Conservation (phyloP, 2,113 vertebrate genomes). For the Oenanthe oenanthe region DNA sequence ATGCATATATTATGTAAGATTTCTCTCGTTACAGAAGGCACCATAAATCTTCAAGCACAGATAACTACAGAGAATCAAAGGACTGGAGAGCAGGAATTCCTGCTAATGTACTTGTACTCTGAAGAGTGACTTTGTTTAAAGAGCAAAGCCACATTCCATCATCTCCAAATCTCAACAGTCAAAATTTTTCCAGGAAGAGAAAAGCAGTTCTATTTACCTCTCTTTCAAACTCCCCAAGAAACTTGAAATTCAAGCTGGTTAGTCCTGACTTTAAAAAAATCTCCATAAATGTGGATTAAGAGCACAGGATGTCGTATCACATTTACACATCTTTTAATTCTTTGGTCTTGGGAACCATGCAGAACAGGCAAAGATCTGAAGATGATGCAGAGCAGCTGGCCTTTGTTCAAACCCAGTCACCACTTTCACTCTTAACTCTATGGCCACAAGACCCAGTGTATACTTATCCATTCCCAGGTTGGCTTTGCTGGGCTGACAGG, state of each 20-base stretch:
- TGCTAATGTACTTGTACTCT: neutral
- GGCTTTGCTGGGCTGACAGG: neutral
- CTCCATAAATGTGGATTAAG: neutral
- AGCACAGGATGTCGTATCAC: neutral
- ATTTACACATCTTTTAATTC: neutral
- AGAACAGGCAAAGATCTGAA: neutral
- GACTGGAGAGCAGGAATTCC: neutral
- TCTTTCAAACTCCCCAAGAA: neutral
- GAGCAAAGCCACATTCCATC: conserved; percentile 4
- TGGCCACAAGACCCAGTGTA: neutral
- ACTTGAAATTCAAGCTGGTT: neutral
- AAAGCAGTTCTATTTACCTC: neutral
- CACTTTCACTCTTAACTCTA: neutral
- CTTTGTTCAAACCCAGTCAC: neutral
- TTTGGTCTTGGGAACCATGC: neutral
- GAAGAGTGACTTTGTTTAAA: conserved; percentile 12
- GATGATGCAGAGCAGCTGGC: neutral
- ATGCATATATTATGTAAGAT: neutral
- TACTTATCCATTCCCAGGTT: neutral
- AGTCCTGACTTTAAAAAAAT: neutral
- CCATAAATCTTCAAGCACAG: conserved; percentile 30
- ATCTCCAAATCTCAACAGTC: neutral
- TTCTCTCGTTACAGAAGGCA: conserved; percentile 13
- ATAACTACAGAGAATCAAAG: conserved; percentile 20
- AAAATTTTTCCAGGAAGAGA: neutral